Conservation (phyloP, 2,888 invertebrate species). For the Apodemia mormo region DNA sequence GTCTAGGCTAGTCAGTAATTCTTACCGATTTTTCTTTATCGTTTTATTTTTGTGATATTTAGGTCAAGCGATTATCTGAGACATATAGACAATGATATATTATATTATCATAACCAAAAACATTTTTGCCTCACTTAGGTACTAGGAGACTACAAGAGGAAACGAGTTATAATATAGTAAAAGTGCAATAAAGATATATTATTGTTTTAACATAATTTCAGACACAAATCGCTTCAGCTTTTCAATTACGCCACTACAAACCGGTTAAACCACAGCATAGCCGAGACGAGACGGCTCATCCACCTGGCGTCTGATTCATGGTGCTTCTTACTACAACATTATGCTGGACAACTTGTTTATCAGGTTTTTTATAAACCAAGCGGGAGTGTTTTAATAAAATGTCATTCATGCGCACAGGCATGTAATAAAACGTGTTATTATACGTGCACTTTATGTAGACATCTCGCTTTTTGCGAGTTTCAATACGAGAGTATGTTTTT, state of each 20-base stretch:
- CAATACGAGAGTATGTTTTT: constrained; percentile 31
- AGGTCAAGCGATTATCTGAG: too few relatives aligned
- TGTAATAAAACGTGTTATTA: constrained; percentile 41
- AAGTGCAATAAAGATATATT: too few relatives aligned
- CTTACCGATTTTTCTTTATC: too few relatives aligned
- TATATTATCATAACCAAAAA: too few relatives aligned
- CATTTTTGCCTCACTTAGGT: too few relatives aligned
- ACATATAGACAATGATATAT: too few relatives aligned
- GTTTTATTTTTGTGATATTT: too few relatives aligned
- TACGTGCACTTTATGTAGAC: constrained; percentile 10
- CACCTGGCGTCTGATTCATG: constrained; percentile 54
- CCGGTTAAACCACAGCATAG: constrained; percentile 39
- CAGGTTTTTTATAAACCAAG: constrained; percentile 43
- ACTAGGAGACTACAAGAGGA: too few relatives aligned
- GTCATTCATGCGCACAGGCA: constrained; percentile 56
- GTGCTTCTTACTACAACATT: constrained; percentile 43
- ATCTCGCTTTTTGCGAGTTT: constrained; percentile 33
- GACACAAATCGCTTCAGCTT: constrained; percentile 18
- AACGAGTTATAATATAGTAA: too few relatives aligned
- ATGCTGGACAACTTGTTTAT: constrained; percentile 48
- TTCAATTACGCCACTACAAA: constrained; percentile 33
- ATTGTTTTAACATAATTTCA: too few relatives aligned
- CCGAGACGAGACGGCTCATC: constrained; percentile 42
- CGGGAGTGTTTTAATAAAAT: constrained; percentile 55
- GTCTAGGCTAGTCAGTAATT: too few relatives aligned